Evolutionary conservation across 2,888 invertebrate genomes (phyloP).

Genomic region (Mimas tiliae): DNA sequence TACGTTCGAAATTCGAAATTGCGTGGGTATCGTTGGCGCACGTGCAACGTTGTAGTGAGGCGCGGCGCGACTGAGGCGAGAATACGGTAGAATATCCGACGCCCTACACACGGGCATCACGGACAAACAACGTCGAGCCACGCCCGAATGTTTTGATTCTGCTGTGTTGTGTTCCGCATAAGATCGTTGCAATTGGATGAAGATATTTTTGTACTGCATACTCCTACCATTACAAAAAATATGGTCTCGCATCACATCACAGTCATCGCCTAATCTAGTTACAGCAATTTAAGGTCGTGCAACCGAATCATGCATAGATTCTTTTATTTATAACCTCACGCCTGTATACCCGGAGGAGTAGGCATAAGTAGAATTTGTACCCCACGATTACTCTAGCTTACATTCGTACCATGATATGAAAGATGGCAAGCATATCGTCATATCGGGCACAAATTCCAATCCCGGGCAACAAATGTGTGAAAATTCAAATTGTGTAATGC

Average conservation of each 20-base stretch:
- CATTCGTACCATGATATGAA: too few relatives aligned
- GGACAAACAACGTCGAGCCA: slow-evolving; percentile 22
- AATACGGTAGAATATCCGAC: neutral
- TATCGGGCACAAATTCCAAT: too few relatives aligned
- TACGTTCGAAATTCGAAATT: slow-evolving; percentile 11
- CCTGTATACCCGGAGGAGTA: too few relatives aligned
- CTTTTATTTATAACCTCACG: too few relatives aligned
- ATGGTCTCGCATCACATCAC: too few relatives aligned
- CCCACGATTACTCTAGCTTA: too few relatives aligned
- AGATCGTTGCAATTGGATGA: slow-evolving; percentile 2
- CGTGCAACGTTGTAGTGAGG: slow-evolving; percentile 25
- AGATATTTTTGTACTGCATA: neutral
- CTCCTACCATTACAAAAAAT: neutral
- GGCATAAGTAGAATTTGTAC: too few relatives aligned
- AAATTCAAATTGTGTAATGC: too few relatives aligned
- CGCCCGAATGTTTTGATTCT: slow-evolving; percentile 30
- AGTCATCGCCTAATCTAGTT: neutral
- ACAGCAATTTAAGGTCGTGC: too few relatives aligned
- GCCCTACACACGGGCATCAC: slow-evolving; percentile 1
- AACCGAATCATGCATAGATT: too few relatives aligned
- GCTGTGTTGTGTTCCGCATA: slow-evolving; percentile 6
- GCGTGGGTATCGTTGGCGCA: slow-evolving; percentile 19
- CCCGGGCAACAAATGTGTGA: too few relatives aligned
- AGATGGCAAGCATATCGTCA: too few relatives aligned
- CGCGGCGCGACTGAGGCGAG: slow-evolving; percentile 26